phyloP scores from a whole-genome alignment of 2,888 invertebrate species.

The Zhuqinia jingwanae region DNA sequence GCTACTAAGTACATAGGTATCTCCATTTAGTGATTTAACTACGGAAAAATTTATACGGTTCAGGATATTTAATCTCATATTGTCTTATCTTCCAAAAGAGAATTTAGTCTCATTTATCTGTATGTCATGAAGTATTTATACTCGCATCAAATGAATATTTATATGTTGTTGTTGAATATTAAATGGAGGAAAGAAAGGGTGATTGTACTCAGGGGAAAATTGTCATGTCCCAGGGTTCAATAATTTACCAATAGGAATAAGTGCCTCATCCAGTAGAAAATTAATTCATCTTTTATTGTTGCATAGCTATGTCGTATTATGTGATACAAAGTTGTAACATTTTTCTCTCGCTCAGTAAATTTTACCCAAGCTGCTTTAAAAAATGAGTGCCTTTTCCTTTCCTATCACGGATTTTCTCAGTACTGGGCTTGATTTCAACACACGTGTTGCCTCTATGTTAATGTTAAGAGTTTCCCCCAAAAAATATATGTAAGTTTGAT shows the following conservation, averaged over 20 bases:
- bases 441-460: neutral
- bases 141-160: neutral
- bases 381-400: no score
- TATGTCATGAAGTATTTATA: neutral
- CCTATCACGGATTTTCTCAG: constrained; percentile 11
- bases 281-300: no score
- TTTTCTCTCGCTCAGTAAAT: no score
- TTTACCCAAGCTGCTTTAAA: no score
- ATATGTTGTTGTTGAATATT: neutral
- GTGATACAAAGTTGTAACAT: no score
- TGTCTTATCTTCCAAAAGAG: neutral
- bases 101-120: constrained; percentile 21
- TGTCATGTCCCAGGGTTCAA: no score
- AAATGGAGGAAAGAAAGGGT: neutral
- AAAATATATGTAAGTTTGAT: neutral
- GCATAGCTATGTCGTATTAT: no score
- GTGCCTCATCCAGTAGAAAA: no score
- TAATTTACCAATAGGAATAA: no score
- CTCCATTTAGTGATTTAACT: neutral
- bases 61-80: constrained; percentile 14
- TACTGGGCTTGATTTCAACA: constrained; percentile 13
- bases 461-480: neutral
- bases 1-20: neutral
- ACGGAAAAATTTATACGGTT: constrained; percentile 33
- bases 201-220: neutral